phyloP scores from a whole-genome alignment of 2,888 invertebrate genomes.

The Trisateles emortualis region DNA sequence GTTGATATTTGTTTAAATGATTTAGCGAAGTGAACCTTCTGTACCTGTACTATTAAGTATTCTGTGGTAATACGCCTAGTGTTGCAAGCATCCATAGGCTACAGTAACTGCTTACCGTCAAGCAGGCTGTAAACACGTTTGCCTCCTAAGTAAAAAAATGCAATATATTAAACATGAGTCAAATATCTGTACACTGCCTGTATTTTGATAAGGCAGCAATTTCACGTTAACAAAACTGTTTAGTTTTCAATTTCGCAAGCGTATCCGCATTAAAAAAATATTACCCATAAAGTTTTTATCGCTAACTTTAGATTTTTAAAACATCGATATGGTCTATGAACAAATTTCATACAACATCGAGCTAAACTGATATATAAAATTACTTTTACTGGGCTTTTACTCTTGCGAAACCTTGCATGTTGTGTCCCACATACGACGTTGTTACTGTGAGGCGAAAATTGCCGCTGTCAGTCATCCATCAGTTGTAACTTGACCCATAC shows the following conservation, averaged over 20 bases:
- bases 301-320: constrained; percentile 3
- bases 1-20: too few species aligned
- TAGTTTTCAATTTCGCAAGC: constrained; percentile 4
- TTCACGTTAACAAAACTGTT: neutral
- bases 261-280: constrained; percentile 7
- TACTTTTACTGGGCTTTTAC: constrained; percentile 58
- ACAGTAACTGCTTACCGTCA: too few species aligned
- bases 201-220: constrained; percentile 6
- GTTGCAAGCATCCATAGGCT: too few species aligned
- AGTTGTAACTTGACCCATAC: constrained; percentile 44
- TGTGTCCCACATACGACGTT: constrained; percentile 61
- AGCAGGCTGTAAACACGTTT: too few species aligned
- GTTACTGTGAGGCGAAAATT: constrained; percentile 44
- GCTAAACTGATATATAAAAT: constrained; percentile 23
- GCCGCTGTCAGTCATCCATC: constrained; percentile 50
- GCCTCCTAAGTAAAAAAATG: too few species aligned
- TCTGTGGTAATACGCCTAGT: too few species aligned
- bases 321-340: constrained; percentile 9
- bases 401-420: constrained; percentile 54
- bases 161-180: neutral
- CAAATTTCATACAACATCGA: constrained; percentile 10
- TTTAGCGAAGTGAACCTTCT: too few species aligned
- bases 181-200: neutral
- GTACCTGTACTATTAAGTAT: too few species aligned
- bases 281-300: constrained; percentile 12